Conservation (phyloP, 2,888 invertebrate species). For the Pollenia labialis region DNA sequence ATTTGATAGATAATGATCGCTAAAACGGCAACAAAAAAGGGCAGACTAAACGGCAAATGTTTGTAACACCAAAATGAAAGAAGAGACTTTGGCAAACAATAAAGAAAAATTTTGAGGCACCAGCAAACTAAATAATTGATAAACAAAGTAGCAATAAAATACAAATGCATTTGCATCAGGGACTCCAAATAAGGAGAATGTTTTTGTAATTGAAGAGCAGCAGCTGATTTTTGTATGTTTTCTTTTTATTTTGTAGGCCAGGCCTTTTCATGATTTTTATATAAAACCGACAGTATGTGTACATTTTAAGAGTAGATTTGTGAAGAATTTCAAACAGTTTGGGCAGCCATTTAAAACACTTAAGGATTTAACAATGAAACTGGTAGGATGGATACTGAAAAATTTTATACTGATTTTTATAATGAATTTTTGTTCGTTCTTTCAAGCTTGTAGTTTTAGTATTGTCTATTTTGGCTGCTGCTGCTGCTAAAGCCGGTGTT, state of each 20-base stretch:
- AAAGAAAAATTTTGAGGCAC: neutral
- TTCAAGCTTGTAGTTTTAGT: slow-evolving; percentile 37
- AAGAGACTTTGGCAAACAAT: slow-evolving; percentile 31
- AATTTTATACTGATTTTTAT: neutral
- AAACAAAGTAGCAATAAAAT: neutral
- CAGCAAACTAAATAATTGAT: slow-evolving; percentile 29
- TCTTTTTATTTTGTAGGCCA: neutral
- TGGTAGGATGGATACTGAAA: slow-evolving; percentile 43
- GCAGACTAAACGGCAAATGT: slow-evolving; percentile 51
- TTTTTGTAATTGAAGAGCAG: slow-evolving; percentile 31
- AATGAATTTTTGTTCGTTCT: neutral
- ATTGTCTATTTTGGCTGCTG: slow-evolving; percentile 27
- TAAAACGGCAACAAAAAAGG: slow-evolving; percentile 32
- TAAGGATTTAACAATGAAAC: slow-evolving; percentile 60
- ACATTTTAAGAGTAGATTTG: slow-evolving; percentile 14
- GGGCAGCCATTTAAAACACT: neutral
- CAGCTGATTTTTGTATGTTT: neutral
- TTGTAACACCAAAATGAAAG: slow-evolving; percentile 53
- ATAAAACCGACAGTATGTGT: slow-evolving; percentile 26
- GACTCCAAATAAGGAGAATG: slow-evolving; percentile 50
- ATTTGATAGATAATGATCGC: slow-evolving; percentile 56
- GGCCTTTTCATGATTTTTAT: slow-evolving; percentile 12
- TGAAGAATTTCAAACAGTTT: slow-evolving; percentile 29
- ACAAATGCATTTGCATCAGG: slow-evolving; percentile 29
- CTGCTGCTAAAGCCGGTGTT: slow-evolving; percentile 34